Evolutionary conservation across 2,888 invertebrate species (phyloP).

Genomic region (Apotomis betuletana): DNA sequence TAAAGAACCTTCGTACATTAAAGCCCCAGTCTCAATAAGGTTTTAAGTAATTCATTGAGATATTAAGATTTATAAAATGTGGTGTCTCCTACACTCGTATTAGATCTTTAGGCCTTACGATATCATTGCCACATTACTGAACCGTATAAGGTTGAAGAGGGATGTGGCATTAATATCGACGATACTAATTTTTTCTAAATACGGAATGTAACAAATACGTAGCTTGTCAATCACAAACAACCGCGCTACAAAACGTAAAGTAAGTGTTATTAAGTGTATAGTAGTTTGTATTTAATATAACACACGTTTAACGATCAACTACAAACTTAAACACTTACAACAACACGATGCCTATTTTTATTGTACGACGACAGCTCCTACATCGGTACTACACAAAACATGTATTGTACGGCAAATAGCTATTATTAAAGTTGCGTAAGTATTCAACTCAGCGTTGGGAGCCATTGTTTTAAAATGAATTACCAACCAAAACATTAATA

Average conservation of each 20-base stretch:
- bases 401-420: constrained; percentile 34
- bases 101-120: constrained; percentile 1
- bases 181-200: background rate
- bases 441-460: constrained; percentile 52
- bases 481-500: constrained; percentile 58
- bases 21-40: constrained; percentile 23
- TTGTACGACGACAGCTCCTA: constrained; percentile 12
- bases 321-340: too few relatives aligned
- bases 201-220: background rate
- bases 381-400: constrained; percentile 25
- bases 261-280: too few relatives aligned
- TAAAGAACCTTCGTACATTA: constrained; percentile 19
- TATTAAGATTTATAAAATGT: constrained; percentile 10
- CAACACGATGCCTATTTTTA: background rate
- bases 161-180: background rate
- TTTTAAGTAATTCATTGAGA: constrained; percentile 16
- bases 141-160: background rate
- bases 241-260: too few relatives aligned
- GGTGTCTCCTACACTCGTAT: background rate
- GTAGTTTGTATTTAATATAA: too few relatives aligned
- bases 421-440: constrained; percentile 48
- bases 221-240: background rate
- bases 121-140: background rate
- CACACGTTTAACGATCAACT: too few relatives aligned
- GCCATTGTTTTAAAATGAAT: constrained; percentile 62